phyloP scores from a whole-genome alignment of 2,888 invertebrate genomes.

The Amiota mariae region DNA sequence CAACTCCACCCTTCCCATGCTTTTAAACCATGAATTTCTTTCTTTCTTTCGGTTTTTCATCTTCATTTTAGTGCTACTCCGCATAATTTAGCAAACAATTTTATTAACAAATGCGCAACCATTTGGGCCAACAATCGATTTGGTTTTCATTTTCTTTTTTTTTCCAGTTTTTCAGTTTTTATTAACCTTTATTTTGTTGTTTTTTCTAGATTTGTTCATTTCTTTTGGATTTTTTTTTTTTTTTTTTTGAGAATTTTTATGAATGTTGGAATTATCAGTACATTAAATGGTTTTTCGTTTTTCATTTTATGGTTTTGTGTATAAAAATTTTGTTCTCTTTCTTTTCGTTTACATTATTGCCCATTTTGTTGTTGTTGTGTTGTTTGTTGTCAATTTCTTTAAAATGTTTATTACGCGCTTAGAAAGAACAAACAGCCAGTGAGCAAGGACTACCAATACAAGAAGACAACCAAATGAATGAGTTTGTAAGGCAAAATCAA shows the following conservation, averaged over 20 bases:
- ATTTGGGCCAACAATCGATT: constrained; percentile 20
- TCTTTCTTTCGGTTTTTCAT: background rate
- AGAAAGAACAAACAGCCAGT: constrained; percentile 32
- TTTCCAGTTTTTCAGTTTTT: constrained; percentile 12
- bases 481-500: background rate
- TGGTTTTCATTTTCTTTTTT: constrained; percentile 14
- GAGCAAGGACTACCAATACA: constrained; percentile 29
- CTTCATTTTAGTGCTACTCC: background rate
- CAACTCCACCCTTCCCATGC: background rate
- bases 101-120: constrained; percentile 14
- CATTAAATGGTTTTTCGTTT: constrained; percentile 37
- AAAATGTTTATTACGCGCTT: constrained; percentile 51
- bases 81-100: constrained; percentile 24
- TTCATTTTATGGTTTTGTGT: constrained; percentile 38
- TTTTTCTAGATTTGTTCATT: constrained; percentile 37
- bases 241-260: constrained; percentile 1
- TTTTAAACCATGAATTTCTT: background rate
- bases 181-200: constrained; percentile 9
- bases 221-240: background rate
- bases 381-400: constrained; percentile 48
- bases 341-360: constrained; percentile 17
- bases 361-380: too few species aligned
- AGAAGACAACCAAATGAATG: too few species aligned
- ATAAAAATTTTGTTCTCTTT: constrained; percentile 14
- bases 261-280: constrained; percentile 42